phyloP scores from a whole-genome alignment of 2,888 invertebrate genomes.

The Liodrosophila aerea region DNA sequence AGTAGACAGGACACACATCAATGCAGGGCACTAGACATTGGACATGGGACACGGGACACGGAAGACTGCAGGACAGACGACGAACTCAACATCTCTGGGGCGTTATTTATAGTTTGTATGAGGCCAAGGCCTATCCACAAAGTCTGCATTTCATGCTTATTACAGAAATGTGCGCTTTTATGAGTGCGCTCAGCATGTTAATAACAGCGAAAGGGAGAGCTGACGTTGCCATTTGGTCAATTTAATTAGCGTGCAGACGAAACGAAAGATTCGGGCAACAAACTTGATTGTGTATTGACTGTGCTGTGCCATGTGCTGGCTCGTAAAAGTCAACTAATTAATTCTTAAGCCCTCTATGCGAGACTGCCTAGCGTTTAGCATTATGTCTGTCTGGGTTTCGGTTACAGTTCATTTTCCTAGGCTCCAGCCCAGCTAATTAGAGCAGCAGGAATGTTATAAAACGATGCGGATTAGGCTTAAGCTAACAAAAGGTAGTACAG shows the following conservation, averaged over 20 bases:
- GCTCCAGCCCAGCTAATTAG: conserved; percentile 38
- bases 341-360: conserved; percentile 22
- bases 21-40: conserved; percentile 51
- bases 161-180: conserved; percentile 72
- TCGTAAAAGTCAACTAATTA: conserved; percentile 58
- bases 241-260: conserved; percentile 60
- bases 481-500: too few relatives aligned
- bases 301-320: too few relatives aligned
- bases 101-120: conserved; percentile 73
- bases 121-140: conserved; percentile 18
- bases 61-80: conserved; percentile 1
- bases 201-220: conserved; percentile 19
- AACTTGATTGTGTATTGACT: conserved; percentile 56
- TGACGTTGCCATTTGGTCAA: conserved; percentile 46
- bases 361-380: conserved; percentile 32
- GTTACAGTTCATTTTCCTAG: conserved; percentile 21
- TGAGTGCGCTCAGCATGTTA: conserved; percentile 62
- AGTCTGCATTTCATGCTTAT: conserved; percentile 70
- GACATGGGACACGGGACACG: conserved; percentile 17
- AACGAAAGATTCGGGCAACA: conserved; percentile 46
- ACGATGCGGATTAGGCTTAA: too few relatives aligned
- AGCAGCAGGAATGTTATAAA: conserved; percentile 28
- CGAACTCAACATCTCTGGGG: conserved; percentile 17
- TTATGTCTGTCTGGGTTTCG: conserved; percentile 45
- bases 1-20: conserved; percentile 77